Base-by-base conservation (phyloP, 2,113 vertebrate genomes). In the Macrotis lagotis region DNA sequence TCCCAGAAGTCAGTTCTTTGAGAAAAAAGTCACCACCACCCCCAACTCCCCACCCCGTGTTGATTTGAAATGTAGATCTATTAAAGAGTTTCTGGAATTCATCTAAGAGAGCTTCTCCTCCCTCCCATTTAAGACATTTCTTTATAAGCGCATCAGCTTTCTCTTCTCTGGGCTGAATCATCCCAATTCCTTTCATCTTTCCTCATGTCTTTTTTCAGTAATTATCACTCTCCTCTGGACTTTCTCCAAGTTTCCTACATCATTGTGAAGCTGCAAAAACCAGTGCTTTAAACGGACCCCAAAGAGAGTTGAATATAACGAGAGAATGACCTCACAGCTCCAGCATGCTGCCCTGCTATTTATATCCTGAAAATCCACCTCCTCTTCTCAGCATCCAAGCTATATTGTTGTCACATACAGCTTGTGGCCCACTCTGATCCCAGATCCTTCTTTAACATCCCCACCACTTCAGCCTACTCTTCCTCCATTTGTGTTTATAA, bases 321-420 rank as follows among this genome's bases (percentile, higher is more conserved):
- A 83, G 66, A 83, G 96, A 92, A 91, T 97, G 97, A 97, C 96
- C 97, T 97, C 97, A 97, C 52, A 89, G 93, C 94, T 91, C 91
- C 97, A 97, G 96, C 95, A 95, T 96, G 97, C 97, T 92, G 93
- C 16, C 90, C n/a, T 91, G 94, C 97, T 98, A 97, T 97, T 97
- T 97, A 97, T 97, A 97, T 91, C 94, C 88, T 44, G 55, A 92
- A 96, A 89, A 53, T 96, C 97, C 96, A 90, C 94, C 91, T 95
- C 44, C 19, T 92, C 66, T 93, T 94, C 96, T 66, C 95, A 22
- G n/a, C 16, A 44, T 83, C 37, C 66, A 0, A 44, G 66, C 92
- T 50, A 89, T 1, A 22, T 94, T 91, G 96, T 94, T 96, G 93
- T 96, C 96, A 97, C 89, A 49, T 88, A 94, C 25, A 74, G 90